Evolutionary conservation across 2,888 invertebrate genomes (phyloP).

Genomic region (Lagria hirta): DNA sequence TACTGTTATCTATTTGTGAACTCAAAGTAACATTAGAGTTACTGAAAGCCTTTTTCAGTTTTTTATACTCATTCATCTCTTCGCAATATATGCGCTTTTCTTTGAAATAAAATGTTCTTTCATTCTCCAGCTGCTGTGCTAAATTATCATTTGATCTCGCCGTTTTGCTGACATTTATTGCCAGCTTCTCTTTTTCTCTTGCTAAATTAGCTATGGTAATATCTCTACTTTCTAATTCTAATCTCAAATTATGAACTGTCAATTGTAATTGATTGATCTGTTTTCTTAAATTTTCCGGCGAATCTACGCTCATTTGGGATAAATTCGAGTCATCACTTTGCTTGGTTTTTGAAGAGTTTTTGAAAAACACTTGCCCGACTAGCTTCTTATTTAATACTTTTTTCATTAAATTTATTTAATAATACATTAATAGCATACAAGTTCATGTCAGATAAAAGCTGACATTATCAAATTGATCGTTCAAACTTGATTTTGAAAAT

Average conservation of each 20-base stretch:
- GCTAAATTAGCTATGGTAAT: conserved; percentile 54
- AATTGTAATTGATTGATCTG: conserved; percentile 56
- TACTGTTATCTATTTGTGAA: conserved; percentile 43
- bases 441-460: no score
- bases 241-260: conserved; percentile 53
- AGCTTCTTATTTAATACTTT: conserved; percentile 41
- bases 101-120: conserved; percentile 58
- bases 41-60: conserved; percentile 43
- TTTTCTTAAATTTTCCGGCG: no score
- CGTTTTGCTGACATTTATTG: conserved; percentile 55
- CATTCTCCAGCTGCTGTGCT: conserved; percentile 59
- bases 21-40: conserved; percentile 31
- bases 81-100: conserved; percentile 59
- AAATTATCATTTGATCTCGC: conserved; percentile 56
- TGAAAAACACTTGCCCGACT: no score
- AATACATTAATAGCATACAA: no score
- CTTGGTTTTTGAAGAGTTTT: no score
- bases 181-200: conserved; percentile 58
- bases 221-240: conserved; percentile 56
- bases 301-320: no score
- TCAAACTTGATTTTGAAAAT: no score
- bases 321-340: no score
- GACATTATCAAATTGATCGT: no score
- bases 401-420: conserved; percentile 41
- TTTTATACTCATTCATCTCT: conserved; percentile 54